Conservation (phyloP, 2,888 invertebrate genomes). For the Drosophila sordidula region DNA sequence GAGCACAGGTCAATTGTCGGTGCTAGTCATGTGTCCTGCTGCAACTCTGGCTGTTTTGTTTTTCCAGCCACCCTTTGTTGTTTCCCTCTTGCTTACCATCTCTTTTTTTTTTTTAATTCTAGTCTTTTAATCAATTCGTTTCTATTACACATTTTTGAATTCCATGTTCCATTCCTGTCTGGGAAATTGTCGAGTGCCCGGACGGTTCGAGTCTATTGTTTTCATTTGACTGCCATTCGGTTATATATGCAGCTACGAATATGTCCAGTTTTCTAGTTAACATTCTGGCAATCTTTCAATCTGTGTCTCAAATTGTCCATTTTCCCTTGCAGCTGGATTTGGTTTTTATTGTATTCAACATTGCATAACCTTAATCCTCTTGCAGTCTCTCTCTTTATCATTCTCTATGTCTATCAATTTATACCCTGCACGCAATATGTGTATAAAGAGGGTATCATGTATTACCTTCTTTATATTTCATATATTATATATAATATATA, state of each 20-base stretch:
- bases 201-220: conserved; percentile 35
- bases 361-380: conserved; percentile 48
- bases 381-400: neutral
- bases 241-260: conserved; percentile 9
- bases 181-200: conserved; percentile 24
- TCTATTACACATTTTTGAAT: conserved; percentile 57
- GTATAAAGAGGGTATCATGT: neutral
- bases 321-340: conserved; percentile 10
- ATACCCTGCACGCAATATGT: neutral
- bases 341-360: conserved; percentile 24
- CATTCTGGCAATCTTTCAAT: conserved; percentile 24
- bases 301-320: conserved; percentile 22
- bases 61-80: neutral
- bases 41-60: conserved; percentile 6
- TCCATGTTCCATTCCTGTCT: conserved; percentile 7
- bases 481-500: too few relatives aligned
- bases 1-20: conserved; percentile 55
- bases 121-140: conserved; percentile 65
- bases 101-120: conserved; percentile 3
- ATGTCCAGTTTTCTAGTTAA: conserved; percentile 8
- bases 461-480: too few relatives aligned
- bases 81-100: conserved; percentile 14
- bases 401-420: neutral
- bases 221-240: conserved; percentile 32
- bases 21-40: conserved; percentile 17